A percentile compares a stretch with the other conserved stretches of the same genome.
phyloP scores from a whole-genome alignment of 2,888 invertebrate species.

The Exocentrus adspersus region DNA sequence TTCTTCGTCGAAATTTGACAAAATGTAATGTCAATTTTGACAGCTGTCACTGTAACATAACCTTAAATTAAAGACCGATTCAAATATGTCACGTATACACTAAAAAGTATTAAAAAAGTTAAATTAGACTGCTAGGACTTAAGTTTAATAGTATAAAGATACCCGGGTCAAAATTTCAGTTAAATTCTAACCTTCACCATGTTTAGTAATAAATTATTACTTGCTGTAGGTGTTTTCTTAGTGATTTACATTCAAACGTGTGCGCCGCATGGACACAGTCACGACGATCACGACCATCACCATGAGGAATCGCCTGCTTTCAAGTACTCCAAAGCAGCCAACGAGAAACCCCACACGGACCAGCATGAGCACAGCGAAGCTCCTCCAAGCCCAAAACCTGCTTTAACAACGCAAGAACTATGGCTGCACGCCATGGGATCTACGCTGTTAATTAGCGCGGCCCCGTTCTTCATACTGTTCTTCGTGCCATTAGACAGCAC shows the following conservation, averaged over 20 bases:
- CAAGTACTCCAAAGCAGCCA: constrained; percentile 83
- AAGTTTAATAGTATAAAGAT: too few relatives aligned
- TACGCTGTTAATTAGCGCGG: constrained; percentile 93
- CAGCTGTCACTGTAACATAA: neutral
- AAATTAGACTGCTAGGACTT: neutral
- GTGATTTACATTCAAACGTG: constrained; percentile 7
- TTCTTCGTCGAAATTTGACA: too few relatives aligned
- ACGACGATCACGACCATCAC: constrained; percentile 50
- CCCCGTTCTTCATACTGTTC: constrained; percentile 92
- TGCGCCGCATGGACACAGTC: constrained; percentile 31
- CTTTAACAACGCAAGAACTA: constrained; percentile 57
- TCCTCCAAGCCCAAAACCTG: constrained; percentile 20
- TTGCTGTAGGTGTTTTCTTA: constrained; percentile 2
- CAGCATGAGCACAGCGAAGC: constrained; percentile 22
- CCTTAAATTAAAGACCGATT: neutral
- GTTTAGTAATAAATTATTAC: constrained; percentile 4
- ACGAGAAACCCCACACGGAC: constrained; percentile 47
- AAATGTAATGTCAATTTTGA: neutral
- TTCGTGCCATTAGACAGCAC: constrained; percentile 92
- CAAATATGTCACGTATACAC: neutral
- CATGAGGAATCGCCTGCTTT: constrained; percentile 74
- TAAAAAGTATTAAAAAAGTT: neutral
- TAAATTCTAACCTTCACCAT: neutral
- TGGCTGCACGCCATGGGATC: constrained; percentile 89
- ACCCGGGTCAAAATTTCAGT: constrained; percentile 17